Conservation (phyloP, 2,797 vertebrate genomes). For the Chloroceryle inda region DNA sequence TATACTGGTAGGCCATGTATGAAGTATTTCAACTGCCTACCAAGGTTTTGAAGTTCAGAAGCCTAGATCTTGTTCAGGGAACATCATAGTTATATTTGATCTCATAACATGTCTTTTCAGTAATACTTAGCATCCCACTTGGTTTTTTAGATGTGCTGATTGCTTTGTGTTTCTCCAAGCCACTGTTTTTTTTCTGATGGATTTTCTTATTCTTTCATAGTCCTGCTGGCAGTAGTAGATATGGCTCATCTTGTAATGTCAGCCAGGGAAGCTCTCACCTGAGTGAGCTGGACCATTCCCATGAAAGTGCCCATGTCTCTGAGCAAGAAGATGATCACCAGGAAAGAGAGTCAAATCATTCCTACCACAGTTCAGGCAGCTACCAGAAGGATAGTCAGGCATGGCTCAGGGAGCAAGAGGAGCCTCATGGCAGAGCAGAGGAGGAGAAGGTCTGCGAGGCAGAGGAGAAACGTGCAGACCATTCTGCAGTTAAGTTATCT, state of each 20-base stretch:
- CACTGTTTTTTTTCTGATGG: not conserved
- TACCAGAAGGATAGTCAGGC: slow-evolving; percentile 79
- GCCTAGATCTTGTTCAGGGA: not conserved
- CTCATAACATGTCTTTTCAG: not conserved
- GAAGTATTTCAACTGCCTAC: not conserved
- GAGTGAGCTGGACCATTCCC: slow-evolving; percentile 91
- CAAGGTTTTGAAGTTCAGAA: not conserved
- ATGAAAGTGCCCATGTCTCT: slow-evolving; percentile 79
- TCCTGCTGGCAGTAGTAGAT: slow-evolving; percentile 93
- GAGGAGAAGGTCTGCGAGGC: slow-evolving; percentile 22
- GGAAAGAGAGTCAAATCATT: slow-evolving; percentile 83
- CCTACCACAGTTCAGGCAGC: slow-evolving; percentile 83
- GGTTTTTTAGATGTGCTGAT: not conserved
- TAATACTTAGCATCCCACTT: not conserved
- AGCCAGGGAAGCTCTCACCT: slow-evolving; percentile 95
- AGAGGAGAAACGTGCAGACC: slow-evolving; percentile 35
- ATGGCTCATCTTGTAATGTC: slow-evolving; percentile 94
- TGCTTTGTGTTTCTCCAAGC: not conserved
- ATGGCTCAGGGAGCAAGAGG: slow-evolving; percentile 55
- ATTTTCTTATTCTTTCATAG: slow-evolving; percentile 79
- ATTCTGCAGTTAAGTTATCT: not conserved
- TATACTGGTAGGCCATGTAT: not conserved
- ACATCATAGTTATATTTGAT: not conserved
- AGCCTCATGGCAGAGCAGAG: slow-evolving; percentile 7
- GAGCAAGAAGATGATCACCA: slow-evolving; percentile 88